Conservation (phyloP, 2,888 invertebrate genomes). For the Petrolisthes manimaculis region DNA sequence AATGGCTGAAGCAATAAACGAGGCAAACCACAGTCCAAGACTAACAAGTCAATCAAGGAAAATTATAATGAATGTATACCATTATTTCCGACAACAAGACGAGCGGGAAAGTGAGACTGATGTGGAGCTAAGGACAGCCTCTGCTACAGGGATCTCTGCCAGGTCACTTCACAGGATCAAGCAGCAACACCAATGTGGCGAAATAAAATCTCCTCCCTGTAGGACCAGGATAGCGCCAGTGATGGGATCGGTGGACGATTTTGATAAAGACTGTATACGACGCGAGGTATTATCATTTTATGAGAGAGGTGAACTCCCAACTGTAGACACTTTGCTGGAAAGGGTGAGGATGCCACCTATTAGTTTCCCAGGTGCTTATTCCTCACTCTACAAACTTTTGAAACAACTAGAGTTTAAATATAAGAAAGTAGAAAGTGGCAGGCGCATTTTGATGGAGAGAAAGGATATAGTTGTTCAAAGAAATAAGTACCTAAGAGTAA, state of each 20-base stretch:
- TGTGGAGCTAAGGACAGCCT: neutral
- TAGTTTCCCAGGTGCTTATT: neutral
- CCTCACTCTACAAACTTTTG: neutral
- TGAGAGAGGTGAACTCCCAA: neutral
- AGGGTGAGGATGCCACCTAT: slow-evolving; percentile 2
- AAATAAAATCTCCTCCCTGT: neutral
- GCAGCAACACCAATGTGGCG: neutral
- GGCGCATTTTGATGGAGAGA: slow-evolving; percentile 36
- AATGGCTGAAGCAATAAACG: neutral
- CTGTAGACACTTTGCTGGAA: neutral
- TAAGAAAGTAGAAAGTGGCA: slow-evolving; percentile 12
- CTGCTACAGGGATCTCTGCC: neutral
- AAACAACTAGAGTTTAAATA: neutral
- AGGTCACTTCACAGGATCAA: neutral
- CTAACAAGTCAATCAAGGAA: slow-evolving; percentile 17
- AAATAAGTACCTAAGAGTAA: slow-evolving; percentile 5
- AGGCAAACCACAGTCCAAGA: neutral
- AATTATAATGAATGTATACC: slow-evolving; percentile 16
- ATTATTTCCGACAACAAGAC: neutral
- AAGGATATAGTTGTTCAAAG: slow-evolving; percentile 14
- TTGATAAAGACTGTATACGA: neutral
- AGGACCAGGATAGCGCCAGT: neutral
- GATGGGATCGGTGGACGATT: neutral
- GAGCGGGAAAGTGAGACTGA: neutral
- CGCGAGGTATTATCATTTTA: neutral